Evolutionary conservation across 1,140 invertebrate species (phyloP), one percentile per base, ranked within the genome.

Genomic region (Pogonomyrmex californicus): DNA sequence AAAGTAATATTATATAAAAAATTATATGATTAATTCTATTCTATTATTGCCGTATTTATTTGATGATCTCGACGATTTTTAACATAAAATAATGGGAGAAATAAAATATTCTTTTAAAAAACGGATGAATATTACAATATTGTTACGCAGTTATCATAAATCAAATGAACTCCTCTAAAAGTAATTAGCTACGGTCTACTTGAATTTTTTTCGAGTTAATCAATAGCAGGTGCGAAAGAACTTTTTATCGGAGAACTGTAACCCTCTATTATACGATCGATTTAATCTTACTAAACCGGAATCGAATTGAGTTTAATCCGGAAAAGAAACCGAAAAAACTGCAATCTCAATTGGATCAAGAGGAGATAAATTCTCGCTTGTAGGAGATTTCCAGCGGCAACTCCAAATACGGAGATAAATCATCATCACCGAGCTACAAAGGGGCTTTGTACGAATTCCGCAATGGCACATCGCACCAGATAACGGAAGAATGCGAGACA

Each of bases 351-450:
- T 83, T 49, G 68, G 56, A 83, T 83, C 41, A 73, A 73, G 41
- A 75, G 47, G 30, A 75, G 54, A 83, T 83, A 75, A 83, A 83
- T 73, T 33, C 56, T 47, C 66, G 33, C 33, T 83, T 60, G 56
- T 73, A 36, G 41, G 36, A 60, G 54, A 83, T 56, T 66, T 68
- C 14, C 62, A 66, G 6, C 62, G 33, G 77, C 62, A 66, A 38
- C 63, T 81, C 10, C 17, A 79, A 23, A 23, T 30, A n/a, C 68
- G 68, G 23, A 75, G 30, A 83, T 83, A 83, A 83, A 83, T 83
- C 79, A 83, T 82, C 79, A 82, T 83, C 79, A 83, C 36, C 68
- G 68, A 6, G 38, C 4, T 47, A 75, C 79, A 83, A 83, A 83
- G 54, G 47, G 41, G 51, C 79, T 82, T 82, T 82, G 79, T 82